Evolutionary conservation across 1,140 invertebrate species (phyloP).

Genomic region (Drosophila varians): DNA sequence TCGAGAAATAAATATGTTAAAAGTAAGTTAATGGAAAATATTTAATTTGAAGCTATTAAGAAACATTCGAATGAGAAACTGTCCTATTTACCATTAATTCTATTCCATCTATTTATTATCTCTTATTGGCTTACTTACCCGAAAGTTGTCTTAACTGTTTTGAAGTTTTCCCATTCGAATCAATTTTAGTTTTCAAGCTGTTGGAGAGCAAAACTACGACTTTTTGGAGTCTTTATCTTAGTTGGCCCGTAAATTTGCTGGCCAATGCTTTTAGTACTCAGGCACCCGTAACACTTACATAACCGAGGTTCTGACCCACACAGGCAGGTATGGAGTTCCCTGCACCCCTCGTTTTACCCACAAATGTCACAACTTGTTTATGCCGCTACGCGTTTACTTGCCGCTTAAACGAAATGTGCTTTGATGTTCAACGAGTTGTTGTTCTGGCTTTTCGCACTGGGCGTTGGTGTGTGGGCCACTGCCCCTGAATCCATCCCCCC

Average conservation of each 20-base stretch:
- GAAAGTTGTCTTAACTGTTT: no score
- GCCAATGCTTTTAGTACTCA: slow-evolving; percentile 14
- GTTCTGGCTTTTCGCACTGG: slow-evolving; percentile 39
- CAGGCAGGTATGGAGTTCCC: slow-evolving; percentile 29
- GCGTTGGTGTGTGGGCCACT: slow-evolving; percentile 48
- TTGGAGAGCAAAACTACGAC: neutral
- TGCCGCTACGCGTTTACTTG: slow-evolving; percentile 43
- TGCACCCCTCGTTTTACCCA: neutral
- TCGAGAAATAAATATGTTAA: no score
- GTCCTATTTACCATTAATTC: no score
- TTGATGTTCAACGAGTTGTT: slow-evolving; percentile 68
- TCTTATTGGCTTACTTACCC: no score
- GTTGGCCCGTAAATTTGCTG: slow-evolving; percentile 11
- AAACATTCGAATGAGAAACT: no score
- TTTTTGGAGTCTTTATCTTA: slow-evolving; percentile 2
- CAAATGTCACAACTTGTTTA: slow-evolving; percentile 67
- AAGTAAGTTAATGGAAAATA: no score
- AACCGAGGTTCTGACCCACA: slow-evolving; percentile 36
- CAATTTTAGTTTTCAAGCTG: neutral
- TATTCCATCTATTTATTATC: no score
- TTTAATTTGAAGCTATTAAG: no score
- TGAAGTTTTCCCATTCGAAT: slow-evolving; percentile 1
- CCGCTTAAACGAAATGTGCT: slow-evolving; percentile 46
- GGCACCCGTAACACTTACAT: slow-evolving; percentile 17
- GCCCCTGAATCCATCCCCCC: neutral